phyloP scores from a whole-genome alignment of 2,888 invertebrate species.

The Scaptomyza parva region DNA sequence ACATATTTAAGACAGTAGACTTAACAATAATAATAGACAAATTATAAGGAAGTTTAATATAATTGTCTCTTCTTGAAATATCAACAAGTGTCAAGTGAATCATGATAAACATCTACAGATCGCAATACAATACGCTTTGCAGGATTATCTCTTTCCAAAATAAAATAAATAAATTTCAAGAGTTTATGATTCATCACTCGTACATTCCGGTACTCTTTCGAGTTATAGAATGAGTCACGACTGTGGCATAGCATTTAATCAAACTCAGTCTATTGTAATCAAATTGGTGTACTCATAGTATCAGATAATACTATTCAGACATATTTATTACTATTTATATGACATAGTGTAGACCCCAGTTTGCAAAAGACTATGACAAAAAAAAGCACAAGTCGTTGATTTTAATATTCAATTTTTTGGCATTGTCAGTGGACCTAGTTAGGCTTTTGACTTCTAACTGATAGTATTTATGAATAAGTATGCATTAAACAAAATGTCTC shows the following conservation, averaged over 20 bases:
- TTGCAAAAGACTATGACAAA: no score
- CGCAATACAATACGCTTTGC: no score
- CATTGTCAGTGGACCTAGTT: neutral
- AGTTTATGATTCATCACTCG: neutral
- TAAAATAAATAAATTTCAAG: neutral
- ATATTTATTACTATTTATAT: neutral
- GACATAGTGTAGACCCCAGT: neutral
- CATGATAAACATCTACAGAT: no score
- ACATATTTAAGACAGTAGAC: neutral
- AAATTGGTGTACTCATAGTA: neutral
- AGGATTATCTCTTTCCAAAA: no score
- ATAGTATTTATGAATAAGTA: neutral
- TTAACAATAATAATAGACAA: no score
- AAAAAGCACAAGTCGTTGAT: neutral
- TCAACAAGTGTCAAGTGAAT: no score
- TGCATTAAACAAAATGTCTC: no score
- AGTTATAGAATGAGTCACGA: neutral
- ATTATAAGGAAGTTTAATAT: neutral
- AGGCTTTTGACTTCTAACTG: neutral
- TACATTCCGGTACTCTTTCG: no score
- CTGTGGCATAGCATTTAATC: neutral
- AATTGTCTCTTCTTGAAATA: neutral
- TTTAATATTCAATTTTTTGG: neutral
- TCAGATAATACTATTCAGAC: neutral
- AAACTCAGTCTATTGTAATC: neutral